These are phyloP conservation scores for Pseudorectes ferrugineus DNA, from an alignment of 2,113 vertebrate species.

Conservation along the genomic window DNA sequence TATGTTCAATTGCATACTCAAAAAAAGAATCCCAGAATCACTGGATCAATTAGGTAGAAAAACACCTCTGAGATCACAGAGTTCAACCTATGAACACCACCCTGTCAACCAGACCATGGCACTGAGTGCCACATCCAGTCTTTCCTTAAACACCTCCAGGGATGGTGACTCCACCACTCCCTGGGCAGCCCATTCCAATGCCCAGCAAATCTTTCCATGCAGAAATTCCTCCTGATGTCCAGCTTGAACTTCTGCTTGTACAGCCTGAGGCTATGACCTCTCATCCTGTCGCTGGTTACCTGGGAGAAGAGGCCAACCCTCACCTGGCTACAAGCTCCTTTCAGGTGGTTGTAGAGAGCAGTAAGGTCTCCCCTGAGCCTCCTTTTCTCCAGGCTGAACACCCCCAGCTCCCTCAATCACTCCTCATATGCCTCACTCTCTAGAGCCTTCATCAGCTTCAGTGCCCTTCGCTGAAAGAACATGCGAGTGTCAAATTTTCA, in stretches of 20 bases:
- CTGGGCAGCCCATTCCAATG: background rate
- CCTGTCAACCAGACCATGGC: background rate
- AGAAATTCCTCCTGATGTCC: background rate
- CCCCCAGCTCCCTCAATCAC: background rate
- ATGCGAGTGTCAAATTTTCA: background rate
- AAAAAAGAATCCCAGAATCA: background rate
- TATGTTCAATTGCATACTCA: background rate
- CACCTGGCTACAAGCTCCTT: background rate
- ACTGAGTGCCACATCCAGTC: fast-evolving
- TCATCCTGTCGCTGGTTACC: background rate
- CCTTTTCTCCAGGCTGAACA: background rate
- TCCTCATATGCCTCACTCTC: background rate
- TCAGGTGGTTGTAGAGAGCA: background rate
- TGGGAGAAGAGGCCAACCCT: background rate
- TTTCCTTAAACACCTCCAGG: background rate
- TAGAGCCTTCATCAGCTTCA: background rate
- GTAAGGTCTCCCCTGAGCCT: background rate
- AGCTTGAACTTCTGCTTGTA: background rate
- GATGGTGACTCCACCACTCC: background rate
- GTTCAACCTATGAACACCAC: background rate
- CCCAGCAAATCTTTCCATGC: background rate
- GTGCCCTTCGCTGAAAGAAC: background rate
- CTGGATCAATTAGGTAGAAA: background rate
- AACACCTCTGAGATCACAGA: background rate
- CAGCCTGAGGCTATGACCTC: background rate